Evolutionary conservation across 2,113 vertebrate genomes (phyloP).

Genomic region (Callochromis pleurospilus): DNA sequence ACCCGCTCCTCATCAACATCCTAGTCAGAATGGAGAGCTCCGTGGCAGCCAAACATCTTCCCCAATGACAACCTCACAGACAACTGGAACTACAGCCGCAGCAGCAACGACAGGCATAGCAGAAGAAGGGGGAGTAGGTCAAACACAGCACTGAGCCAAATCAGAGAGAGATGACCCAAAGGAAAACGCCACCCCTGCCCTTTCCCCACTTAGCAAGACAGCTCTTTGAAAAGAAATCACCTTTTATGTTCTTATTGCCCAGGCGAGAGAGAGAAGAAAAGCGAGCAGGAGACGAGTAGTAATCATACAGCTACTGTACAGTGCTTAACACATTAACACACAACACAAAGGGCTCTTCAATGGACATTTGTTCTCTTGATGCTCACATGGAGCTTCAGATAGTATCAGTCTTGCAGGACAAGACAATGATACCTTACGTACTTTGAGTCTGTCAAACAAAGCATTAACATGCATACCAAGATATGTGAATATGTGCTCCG

Average conservation of each 20-base stretch:
- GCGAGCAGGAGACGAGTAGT: conserved; percentile 31
- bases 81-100: conserved; percentile 58
- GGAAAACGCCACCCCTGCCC: background rate
- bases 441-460: conserved; percentile 19
- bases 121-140: conserved; percentile 74
- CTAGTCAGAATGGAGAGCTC: conserved; percentile 75
- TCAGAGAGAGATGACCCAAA: conserved; percentile 61
- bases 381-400: conserved; percentile 41
- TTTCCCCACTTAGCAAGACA: conserved; percentile 13
- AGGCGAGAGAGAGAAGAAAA: conserved; percentile 60
- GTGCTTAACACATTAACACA: conserved; percentile 44
- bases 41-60: conserved; percentile 64
- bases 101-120: conserved; percentile 56
- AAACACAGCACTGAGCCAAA: conserved; percentile 65
- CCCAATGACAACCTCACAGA: conserved; percentile 53
- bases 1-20: conserved; percentile 58
- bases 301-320: conserved; percentile 30
- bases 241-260: background rate
- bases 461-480: background rate
- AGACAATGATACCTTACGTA: conserved; percentile 44
- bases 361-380: conserved; percentile 47
- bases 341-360: conserved; percentile 72
- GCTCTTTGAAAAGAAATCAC: conserved; percentile 7
- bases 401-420: conserved; percentile 67
- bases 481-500: conserved; percentile 22